These are phyloP conservation scores for Rhopalosiphum padi DNA, from an alignment of 1,140 invertebrate genomes.

Conservation along the genomic window DNA sequence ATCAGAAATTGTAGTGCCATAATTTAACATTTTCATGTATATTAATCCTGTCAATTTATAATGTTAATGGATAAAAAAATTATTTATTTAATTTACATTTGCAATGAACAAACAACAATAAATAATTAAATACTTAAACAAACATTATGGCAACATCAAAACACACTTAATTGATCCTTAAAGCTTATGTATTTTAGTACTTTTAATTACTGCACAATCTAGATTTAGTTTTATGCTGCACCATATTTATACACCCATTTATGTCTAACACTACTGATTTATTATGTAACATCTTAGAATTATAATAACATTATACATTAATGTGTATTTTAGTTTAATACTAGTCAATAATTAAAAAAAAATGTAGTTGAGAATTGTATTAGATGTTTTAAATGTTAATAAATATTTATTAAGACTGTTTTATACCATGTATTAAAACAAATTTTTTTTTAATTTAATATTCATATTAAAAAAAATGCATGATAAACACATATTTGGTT, in stretches of 20 bases:
- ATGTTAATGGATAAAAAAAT: not conserved
- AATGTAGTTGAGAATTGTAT: constrained; percentile 18
- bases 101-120: not conserved
- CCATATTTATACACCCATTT: not conserved
- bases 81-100: not conserved
- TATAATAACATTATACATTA: constrained; percentile 22
- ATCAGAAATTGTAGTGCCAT: not conserved
- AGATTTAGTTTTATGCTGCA: not conserved
- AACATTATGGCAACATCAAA: not conserved
- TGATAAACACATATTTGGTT: not conserved
- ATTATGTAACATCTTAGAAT: not conserved
- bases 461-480: not conserved
- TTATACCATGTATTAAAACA: constrained; percentile 23
- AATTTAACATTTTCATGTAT: not conserved
- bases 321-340: constrained; percentile 36
- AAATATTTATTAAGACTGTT: constrained; percentile 29
- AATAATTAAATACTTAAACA: not conserved
- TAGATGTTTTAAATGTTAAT: constrained; percentile 34
- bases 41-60: not conserved
- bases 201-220: not conserved
- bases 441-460: not conserved
- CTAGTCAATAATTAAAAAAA: constrained; percentile 45
- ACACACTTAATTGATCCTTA: not conserved
- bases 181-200: not conserved
- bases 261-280: constrained; percentile 2